Conservation (phyloP, 53 echinoderm and acorn worm genomes). For the Hippasteria phrygiana region DNA sequence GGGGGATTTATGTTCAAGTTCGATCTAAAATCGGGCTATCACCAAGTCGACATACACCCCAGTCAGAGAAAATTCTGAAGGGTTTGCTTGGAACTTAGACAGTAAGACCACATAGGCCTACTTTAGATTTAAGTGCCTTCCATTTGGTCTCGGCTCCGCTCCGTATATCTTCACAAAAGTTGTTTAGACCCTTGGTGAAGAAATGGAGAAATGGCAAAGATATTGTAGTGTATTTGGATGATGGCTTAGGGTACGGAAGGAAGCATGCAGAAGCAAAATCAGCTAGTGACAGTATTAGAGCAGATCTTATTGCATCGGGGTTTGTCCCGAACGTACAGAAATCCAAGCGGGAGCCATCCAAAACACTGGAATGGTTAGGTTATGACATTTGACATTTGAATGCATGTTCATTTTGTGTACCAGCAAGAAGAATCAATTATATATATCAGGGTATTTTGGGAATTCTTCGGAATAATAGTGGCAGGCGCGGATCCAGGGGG, state of each 20-base stretch:
- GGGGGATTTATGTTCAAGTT: slow-evolving; percentile 53
- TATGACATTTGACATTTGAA: neutral
- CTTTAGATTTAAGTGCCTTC: neutral
- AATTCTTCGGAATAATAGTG: neutral
- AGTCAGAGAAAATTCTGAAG: neutral
- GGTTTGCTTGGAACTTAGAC: slow-evolving; percentile 1
- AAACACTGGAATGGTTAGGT: slow-evolving; percentile 21
- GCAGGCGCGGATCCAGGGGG: no score
- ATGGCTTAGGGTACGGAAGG: slow-evolving; percentile 26
- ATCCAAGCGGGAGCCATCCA: neutral
- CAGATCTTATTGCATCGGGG: slow-evolving; percentile 37
- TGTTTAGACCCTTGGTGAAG: slow-evolving; percentile 29
- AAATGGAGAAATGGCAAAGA: slow-evolving; percentile 35
- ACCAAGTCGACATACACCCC: slow-evolving; percentile 46
- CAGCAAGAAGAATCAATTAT: neutral
- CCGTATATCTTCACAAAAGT: slow-evolving; percentile 33
- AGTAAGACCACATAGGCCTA: neutral
- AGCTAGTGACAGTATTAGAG: neutral
- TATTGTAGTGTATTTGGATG: slow-evolving; percentile 34
- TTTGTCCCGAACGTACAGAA: slow-evolving; percentile 48
- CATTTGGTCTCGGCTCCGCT: neutral
- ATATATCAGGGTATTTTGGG: neutral
- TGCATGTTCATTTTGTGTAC: neutral
- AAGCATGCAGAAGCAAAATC: neutral
- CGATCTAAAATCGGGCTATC: slow-evolving; percentile 66